Evolutionary conservation across 2,113 vertebrate species (phyloP), one percentile per base, ranked within the genome.

Genomic region (Etia nguti): DNA sequence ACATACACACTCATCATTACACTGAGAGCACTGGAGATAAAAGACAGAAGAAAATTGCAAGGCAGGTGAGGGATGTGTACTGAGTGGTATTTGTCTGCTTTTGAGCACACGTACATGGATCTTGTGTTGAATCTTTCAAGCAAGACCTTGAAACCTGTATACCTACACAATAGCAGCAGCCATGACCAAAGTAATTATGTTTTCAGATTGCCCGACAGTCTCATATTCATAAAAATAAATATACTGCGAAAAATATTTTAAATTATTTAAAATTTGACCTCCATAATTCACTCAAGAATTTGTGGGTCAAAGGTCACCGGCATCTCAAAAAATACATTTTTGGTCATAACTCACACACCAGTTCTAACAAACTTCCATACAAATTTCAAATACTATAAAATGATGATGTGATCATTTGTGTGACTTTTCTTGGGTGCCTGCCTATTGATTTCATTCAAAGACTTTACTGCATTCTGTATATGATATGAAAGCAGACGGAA

Each of bases 1-100:
- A 81, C 75, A 16, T 6, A 79, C 75, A 20, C n/a, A 54, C 36
- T 79, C 83, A 75, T 83, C 73, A 80, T 90, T 84, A 73, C 38
- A 48, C 34, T 79, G 52, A 38, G 36, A 84, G 38, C 79, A 48
- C 81, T 85, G 82, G 43, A 90, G 89, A 88, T 93, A 90, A 87
- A 73, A 75, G 57, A 90, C 41, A 65, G 10, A 38, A 56, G 54
- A 16, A 84, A 92, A 82, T 84, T 77, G 82, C 57, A 85, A 87
- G 80, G 59, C 77, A 81, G 62, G 54, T 79, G 18, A 81, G 59
- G 55, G 50, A 75, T 79, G 84, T 57, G 65, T 75, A 31, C 22
- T 38, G 79, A 87, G 73, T 55, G 89, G 15, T 43, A 65, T 54
- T 62, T 55, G 56, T 22, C 43, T 48, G 34, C 29, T 48, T 84